Evolutionary conservation across 2,797 vertebrate genomes (phyloP).

Genomic region (Smutsia temminckii): DNA sequence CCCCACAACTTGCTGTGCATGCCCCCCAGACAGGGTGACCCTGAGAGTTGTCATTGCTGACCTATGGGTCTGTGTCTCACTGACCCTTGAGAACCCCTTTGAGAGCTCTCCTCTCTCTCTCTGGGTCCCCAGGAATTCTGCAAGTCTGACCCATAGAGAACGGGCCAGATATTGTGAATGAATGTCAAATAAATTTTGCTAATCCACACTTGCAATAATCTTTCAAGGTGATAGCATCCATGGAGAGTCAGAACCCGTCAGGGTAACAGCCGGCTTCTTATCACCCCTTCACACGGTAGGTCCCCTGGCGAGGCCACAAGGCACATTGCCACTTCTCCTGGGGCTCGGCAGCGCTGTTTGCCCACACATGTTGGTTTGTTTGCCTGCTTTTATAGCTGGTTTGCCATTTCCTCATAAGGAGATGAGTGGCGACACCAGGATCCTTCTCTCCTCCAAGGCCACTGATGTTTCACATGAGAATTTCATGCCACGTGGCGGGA

Average conservation of each 20-base stretch:
- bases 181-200: background rate
- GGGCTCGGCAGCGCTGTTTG: background rate
- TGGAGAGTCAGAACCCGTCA: background rate
- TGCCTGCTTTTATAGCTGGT: constrained; percentile 22
- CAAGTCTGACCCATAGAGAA: background rate
- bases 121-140: background rate
- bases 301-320: background rate
- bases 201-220: background rate
- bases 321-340: rapidly evolving
- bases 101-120: background rate
- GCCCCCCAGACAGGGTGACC: background rate
- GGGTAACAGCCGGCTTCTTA: background rate
- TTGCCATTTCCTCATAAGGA: background rate
- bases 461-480: background rate
- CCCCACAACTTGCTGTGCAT: too few species aligned
- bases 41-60: background rate
- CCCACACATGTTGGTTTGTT: background rate
- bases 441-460: background rate
- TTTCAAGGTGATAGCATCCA: background rate
- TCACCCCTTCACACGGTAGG: background rate
- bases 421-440: background rate
- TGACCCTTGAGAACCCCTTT: too few species aligned
- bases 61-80: background rate
- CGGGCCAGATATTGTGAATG: background rate
- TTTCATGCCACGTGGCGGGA: background rate